phyloP scores from a whole-genome alignment of 35 echinoderm and acorn worm genomes.

The Holothuria glaberrima region DNA sequence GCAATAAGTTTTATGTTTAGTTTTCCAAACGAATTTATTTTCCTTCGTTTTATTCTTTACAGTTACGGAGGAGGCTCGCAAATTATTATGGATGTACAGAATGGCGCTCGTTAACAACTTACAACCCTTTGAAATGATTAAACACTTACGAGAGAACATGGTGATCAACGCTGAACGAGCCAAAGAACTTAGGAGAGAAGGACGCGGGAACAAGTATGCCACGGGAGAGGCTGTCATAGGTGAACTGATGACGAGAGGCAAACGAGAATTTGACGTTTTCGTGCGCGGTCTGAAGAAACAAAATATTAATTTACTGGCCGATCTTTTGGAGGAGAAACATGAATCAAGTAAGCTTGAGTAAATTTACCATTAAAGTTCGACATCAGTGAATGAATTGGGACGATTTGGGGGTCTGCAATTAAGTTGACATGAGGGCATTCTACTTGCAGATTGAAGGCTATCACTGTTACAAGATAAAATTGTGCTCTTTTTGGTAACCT shows the following conservation, averaged over 20 bases:
- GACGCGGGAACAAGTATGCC: constrained; percentile 59
- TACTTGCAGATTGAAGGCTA: too few species aligned
- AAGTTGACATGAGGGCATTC: too few species aligned
- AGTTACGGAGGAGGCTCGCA: constrained; percentile 76
- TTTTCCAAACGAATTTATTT: not conserved
- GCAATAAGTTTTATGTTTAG: too few species aligned
- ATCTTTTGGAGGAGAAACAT: constrained; percentile 89
- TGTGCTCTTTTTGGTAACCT: too few species aligned
- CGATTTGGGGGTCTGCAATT: too few species aligned
- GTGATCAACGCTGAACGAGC: constrained; percentile 80
- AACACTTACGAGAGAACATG: constrained; percentile 75
- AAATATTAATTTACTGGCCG: constrained; percentile 76
- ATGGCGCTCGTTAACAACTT: constrained; percentile 69
- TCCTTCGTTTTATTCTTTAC: not conserved
- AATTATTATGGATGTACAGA: constrained; percentile 63
- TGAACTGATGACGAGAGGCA: constrained; percentile 78
- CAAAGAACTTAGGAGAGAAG: constrained; percentile 74
- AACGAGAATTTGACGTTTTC: constrained; percentile 82
- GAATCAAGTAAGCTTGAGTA: constrained; percentile 81
- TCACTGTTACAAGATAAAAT: too few species aligned
- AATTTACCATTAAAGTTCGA: not conserved
- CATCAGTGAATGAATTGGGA: not conserved
- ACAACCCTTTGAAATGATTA: constrained; percentile 78
- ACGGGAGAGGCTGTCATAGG: constrained; percentile 72
- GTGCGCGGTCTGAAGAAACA: constrained; percentile 64